A percentile compares a stretch with the other conserved stretches of the same genome.
Conservation (phyloP, 2,888 invertebrate genomes). For the Sinodicranocentrus sp. region DNA sequence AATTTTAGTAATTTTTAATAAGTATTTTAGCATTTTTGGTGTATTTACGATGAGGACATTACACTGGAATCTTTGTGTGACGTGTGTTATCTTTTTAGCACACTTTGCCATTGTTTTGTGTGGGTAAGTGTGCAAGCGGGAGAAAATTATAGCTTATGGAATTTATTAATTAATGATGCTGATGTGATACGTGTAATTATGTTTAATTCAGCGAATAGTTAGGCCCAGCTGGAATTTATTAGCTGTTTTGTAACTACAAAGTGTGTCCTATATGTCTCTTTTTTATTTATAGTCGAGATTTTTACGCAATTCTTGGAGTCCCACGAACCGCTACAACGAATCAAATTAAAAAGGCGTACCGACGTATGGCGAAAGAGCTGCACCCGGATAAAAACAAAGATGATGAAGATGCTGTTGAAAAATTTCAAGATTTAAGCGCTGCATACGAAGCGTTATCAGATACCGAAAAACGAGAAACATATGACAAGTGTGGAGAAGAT, state of each 20-base stretch:
- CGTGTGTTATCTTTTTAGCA: constrained; percentile 62
- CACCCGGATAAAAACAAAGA: constrained; percentile 99
- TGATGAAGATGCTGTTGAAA: constrained; percentile 94
- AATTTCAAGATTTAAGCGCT: constrained; percentile 97
- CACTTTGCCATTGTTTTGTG: constrained; percentile 71
- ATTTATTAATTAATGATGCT: no score
- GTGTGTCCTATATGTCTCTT: not conserved
- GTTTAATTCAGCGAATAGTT: no score
- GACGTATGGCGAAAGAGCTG: constrained; percentile 95
- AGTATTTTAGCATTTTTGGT: no score
- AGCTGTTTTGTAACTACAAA: not conserved
- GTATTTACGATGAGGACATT: constrained; percentile 39
- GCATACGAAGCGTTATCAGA: constrained; percentile 98
- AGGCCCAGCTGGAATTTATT: no score
- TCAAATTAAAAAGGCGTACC: constrained; percentile 98
- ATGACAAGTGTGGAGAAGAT: constrained; percentile 98
- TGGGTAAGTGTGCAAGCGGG: constrained; percentile 65
- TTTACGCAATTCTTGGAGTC: constrained; percentile 94
- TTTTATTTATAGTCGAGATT: constrained; percentile 86
- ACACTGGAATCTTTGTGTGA: constrained; percentile 39
- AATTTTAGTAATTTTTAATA: no score
- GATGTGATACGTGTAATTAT: no score
- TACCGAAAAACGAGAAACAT: constrained; percentile 93
- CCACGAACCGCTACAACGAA: constrained; percentile 91
- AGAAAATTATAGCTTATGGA: not conserved